Conservation (phyloP, 1,140 invertebrate genomes). For the Nephila pilipes region DNA sequence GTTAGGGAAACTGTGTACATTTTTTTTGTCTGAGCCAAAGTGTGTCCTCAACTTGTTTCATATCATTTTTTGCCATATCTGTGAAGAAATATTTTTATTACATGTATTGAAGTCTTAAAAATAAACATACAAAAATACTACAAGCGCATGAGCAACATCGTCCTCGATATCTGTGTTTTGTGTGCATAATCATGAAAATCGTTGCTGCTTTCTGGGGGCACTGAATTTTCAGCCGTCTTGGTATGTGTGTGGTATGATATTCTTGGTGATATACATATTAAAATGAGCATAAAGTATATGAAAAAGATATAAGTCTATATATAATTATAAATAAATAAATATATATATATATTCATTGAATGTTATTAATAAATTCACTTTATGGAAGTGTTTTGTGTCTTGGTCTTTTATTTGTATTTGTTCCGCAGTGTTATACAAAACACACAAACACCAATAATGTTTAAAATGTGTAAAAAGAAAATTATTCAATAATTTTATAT, state of each 20-base stretch:
- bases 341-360: conserved; percentile 67
- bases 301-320: conserved; percentile 57
- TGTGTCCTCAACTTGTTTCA: conserved; percentile 44
- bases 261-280: conserved; percentile 64
- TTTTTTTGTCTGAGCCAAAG: conserved; percentile 10
- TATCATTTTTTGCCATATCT: conserved; percentile 65
- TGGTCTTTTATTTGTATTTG: too few relatives aligned
- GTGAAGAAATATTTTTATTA: conserved; percentile 68
- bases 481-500: too few relatives aligned
- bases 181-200: conserved; percentile 27
- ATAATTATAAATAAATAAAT: conserved; percentile 29
- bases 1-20: not conserved
- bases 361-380: conserved; percentile 67
- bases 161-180: conserved; percentile 10
- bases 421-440: too few relatives aligned
- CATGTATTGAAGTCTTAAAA: conserved; percentile 10
- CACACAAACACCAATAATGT: too few relatives aligned
- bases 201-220: conserved; percentile 27
- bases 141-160: conserved; percentile 7
- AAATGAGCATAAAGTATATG: conserved; percentile 30
- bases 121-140: not conserved
- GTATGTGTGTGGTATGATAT: conserved; percentile 55
- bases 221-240: not conserved
- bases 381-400: conserved; percentile 18
- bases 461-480: too few relatives aligned